Evolutionary conservation across 2,888 invertebrate species (phyloP).

Genomic region (Zonitis immaculata): DNA sequence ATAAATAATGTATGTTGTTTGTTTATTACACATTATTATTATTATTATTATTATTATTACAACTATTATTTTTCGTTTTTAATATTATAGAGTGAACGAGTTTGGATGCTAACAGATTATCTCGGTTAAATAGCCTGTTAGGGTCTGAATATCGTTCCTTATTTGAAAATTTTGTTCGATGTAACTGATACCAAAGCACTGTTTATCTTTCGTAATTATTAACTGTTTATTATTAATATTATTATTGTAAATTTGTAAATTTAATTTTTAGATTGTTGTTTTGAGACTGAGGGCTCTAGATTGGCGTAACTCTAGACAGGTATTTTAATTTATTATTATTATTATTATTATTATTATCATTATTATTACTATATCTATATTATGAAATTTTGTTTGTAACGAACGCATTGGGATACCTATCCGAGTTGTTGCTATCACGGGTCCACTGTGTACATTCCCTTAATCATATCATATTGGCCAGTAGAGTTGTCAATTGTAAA

Average conservation of each 20-base stretch:
- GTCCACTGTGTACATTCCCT: constrained; percentile 47
- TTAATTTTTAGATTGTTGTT: constrained; percentile 46
- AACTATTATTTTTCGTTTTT: constrained; percentile 5
- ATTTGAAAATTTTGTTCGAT: constrained; percentile 39
- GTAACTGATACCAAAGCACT: constrained; percentile 53
- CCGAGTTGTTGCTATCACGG: constrained; percentile 28
- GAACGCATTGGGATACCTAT: no score
- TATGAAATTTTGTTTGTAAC: no score
- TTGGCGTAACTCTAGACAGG: constrained; percentile 16
- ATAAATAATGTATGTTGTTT: background rate
- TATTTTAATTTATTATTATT: background rate
- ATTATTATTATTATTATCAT: no score
- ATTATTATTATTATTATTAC: background rate
- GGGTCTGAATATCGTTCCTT: constrained; percentile 22
- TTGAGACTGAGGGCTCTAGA: constrained; percentile 46
- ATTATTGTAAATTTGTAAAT: constrained; percentile 46
- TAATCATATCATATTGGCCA: constrained; percentile 47
- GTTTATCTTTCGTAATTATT: constrained; percentile 46
- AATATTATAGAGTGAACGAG: background rate
- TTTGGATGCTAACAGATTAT: background rate
- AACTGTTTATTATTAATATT: constrained; percentile 41
- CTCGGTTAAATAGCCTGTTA: constrained; percentile 5
- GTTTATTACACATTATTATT: background rate
- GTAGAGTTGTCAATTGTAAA: constrained; percentile 44
- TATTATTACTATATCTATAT: no score